Conservation (phyloP, 2,113 vertebrate species). For the Tonatia bakeri region DNA sequence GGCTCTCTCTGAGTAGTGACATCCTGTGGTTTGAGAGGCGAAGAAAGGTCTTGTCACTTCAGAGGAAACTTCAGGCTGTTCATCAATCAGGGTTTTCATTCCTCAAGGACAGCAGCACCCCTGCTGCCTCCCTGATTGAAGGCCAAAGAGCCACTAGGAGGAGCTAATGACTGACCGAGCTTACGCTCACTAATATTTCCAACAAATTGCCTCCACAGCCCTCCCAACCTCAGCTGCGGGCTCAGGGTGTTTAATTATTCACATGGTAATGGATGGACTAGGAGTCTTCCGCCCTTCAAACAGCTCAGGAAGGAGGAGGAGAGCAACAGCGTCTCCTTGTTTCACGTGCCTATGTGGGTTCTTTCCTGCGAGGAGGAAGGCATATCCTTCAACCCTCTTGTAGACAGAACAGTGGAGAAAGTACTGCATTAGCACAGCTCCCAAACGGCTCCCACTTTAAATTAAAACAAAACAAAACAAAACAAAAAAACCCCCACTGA, state of each 20-base stretch:
- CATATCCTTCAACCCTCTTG: slow-evolving; percentile 19
- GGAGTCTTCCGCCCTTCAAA: slow-evolving; percentile 55
- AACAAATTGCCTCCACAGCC: slow-evolving; percentile 35
- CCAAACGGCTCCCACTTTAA: neutral
- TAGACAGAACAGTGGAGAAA: slow-evolving; percentile 29
- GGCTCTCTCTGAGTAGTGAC: neutral
- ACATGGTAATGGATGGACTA: slow-evolving; percentile 67
- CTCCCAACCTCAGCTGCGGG: neutral
- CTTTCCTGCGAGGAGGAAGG: neutral
- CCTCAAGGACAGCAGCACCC: neutral
- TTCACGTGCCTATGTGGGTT: neutral
- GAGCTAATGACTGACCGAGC: slow-evolving; percentile 65
- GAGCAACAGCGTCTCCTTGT: neutral
- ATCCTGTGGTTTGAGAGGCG: neutral
- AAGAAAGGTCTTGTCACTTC: neutral
- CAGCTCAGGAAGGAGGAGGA: neutral
- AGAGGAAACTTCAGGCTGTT: neutral
- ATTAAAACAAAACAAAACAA: neutral
- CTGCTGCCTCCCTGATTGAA: neutral
- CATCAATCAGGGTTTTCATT: neutral
- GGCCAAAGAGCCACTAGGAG: slow-evolving; percentile 67
- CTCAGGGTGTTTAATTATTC: slow-evolving; percentile 67
- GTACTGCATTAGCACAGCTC: slow-evolving; percentile 27
- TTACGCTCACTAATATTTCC: neutral
- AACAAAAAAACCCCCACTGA: no score